Evolutionary conservation across 53 echinoderm and acorn worm species (phyloP).

Genomic region (Holothuria leucospilota): DNA sequence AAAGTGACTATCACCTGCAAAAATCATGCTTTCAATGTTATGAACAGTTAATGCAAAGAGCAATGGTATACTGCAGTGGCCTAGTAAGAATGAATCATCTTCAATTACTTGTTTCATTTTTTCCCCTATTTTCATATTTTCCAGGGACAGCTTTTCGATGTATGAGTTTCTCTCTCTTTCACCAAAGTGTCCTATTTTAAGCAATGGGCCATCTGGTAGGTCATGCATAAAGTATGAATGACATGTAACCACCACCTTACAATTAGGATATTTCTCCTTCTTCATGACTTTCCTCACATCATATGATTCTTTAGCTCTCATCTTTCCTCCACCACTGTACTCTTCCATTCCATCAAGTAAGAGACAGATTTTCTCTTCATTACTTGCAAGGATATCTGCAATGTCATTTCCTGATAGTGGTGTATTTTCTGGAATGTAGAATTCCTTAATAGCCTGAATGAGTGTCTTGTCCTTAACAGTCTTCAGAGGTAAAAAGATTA

Average conservation of each 20-base stretch:
- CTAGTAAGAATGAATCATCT: neutral
- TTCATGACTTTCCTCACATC: neutral
- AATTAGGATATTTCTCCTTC: constrained; percentile 2
- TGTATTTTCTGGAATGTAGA: neutral
- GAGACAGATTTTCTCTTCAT: neutral
- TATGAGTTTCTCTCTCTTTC: neutral
- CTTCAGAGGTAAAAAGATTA: neutral
- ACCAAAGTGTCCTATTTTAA: neutral
- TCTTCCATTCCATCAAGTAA: neutral
- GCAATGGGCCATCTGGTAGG: neutral
- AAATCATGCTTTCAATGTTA: neutral
- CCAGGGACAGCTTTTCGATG: neutral
- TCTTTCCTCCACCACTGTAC: too few relatives aligned
- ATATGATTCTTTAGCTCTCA: too few relatives aligned
- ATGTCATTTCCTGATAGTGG: neutral
- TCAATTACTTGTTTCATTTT: neutral
- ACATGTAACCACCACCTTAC: neutral
- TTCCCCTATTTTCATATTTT: neutral
- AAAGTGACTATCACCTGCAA: neutral
- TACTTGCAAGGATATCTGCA: neutral
- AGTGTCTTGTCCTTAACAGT: constrained; percentile 4
- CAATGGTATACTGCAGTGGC: neutral
- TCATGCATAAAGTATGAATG: neutral
- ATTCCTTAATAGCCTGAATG: neutral
- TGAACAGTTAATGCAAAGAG: neutral